Percentiles rank a stretch among this genome's conserved stretches.
phyloP scores from a whole-genome alignment of 2,113 vertebrate species.

The Carassius gibelio region DNA sequence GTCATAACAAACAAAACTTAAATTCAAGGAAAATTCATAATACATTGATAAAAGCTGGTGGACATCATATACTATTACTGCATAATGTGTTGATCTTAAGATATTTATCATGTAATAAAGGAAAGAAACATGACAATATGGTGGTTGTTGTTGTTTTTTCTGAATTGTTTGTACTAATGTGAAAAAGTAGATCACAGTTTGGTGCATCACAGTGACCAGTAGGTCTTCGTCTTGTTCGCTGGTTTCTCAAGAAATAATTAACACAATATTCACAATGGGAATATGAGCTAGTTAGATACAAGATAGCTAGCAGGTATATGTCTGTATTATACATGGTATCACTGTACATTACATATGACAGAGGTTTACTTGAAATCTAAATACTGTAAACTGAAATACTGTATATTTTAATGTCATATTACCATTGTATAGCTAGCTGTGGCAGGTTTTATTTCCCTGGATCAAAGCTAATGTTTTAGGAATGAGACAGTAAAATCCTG shows the following conservation, averaged over 20 bases:
- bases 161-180: neutral
- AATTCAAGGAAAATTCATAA: constrained; percentile 24
- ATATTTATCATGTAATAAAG: constrained; percentile 32
- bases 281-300: constrained; percentile 22
- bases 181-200: constrained; percentile 7
- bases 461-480: neutral
- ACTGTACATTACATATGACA: neutral
- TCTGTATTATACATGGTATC: constrained; percentile 7
- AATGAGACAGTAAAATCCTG: neutral
- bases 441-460: neutral
- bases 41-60: constrained; percentile 2
- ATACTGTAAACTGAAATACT: constrained; percentile 4
- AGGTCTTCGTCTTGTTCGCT: neutral
- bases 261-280: neutral
- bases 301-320: constrained; percentile 14
- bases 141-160: neutral
- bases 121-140: neutral
- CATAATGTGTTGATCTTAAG: constrained; percentile 6
- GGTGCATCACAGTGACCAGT: constrained; percentile 4
- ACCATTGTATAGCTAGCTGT: neutral
- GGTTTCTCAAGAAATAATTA: neutral
- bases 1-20: constrained; percentile 30
- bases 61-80: neutral
- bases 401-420: neutral
- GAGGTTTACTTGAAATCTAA: constrained; percentile 15